Conservation (phyloP, 23 tunicate genomes). For the Pegea sp. region DNA sequence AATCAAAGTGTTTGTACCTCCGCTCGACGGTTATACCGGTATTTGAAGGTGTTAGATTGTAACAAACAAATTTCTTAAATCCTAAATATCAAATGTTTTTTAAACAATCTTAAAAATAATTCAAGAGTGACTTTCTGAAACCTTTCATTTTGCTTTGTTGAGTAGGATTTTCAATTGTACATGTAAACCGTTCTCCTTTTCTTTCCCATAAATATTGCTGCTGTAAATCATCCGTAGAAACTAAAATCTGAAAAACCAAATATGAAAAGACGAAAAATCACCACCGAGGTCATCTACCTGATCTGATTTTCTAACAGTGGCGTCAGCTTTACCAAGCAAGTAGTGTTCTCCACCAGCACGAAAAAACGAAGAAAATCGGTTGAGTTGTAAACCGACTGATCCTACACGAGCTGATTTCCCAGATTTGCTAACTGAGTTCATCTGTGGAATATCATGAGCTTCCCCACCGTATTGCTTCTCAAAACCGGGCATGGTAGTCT, state of each 20-base stretch:
- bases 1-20: slow-evolving; percentile 95
- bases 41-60: slow-evolving; percentile 77
- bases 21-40: slow-evolving; percentile 64
- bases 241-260: too few relatives aligned
- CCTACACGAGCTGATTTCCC: slow-evolving; percentile 36
- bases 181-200: slow-evolving; percentile 36
- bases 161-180: slow-evolving; percentile 60
- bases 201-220: too few relatives aligned
- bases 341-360: slow-evolving; percentile 77
- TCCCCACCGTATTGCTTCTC: slow-evolving; percentile 35
- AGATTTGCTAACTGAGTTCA: slow-evolving; percentile 10
- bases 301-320: slow-evolving; percentile 56
- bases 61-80: slow-evolving; percentile 75
- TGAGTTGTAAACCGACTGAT: slow-evolving; percentile 57
- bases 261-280: too few relatives aligned
- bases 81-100: slow-evolving; percentile 19
- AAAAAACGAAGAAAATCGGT: slow-evolving; percentile 77
- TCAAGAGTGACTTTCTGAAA: too few relatives aligned
- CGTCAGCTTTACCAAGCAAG: slow-evolving; percentile 84
- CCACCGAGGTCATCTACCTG: too few relatives aligned
- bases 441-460: slow-evolving; percentile 31
- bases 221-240: too few relatives aligned
- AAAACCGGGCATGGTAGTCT: slow-evolving; percentile 6
- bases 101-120: too few relatives aligned
- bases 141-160: slow-evolving; percentile 94